phyloP scores from a whole-genome alignment of 2,888 invertebrate genomes.

The Sicus ferrugineus region DNA sequence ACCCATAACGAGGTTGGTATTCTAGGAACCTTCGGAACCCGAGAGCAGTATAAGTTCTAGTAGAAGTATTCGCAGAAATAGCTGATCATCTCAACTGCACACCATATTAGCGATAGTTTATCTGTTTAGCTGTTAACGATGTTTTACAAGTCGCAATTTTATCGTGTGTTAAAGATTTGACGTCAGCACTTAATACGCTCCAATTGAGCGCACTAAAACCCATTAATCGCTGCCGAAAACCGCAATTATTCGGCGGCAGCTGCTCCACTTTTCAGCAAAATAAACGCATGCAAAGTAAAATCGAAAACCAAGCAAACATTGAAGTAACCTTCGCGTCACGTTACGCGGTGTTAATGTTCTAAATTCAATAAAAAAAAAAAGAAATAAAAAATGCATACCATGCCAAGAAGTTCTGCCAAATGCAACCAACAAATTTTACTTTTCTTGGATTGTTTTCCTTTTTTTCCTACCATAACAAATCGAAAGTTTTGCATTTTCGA shows the following conservation, averaged over 20 bases:
- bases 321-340: slow-evolving; percentile 19
- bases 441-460: background rate
- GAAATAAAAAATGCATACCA: background rate
- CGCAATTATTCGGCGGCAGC: background rate
- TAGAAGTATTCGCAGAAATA: too few relatives aligned
- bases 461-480: background rate
- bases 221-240: background rate
- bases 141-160: too few relatives aligned
- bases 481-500: background rate
- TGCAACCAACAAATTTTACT: background rate
- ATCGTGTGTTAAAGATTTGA: too few relatives aligned
- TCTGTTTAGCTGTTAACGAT: too few relatives aligned
- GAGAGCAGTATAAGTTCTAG: too few relatives aligned
- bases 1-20: slow-evolving; percentile 62
- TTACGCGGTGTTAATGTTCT: slow-evolving; percentile 11
- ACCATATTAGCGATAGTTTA: background rate
- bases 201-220: background rate
- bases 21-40: too few relatives aligned
- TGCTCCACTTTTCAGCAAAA: slow-evolving; percentile 19
- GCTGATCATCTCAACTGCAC: too few relatives aligned
- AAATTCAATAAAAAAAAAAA: background rate
- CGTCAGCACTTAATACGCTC: background rate
- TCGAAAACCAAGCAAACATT: background rate
- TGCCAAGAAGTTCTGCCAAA: slow-evolving; percentile 6
- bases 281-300: background rate